phyloP scores from a whole-genome alignment of 2,888 invertebrate genomes.

The Teleogryllus oceanicus region DNA sequence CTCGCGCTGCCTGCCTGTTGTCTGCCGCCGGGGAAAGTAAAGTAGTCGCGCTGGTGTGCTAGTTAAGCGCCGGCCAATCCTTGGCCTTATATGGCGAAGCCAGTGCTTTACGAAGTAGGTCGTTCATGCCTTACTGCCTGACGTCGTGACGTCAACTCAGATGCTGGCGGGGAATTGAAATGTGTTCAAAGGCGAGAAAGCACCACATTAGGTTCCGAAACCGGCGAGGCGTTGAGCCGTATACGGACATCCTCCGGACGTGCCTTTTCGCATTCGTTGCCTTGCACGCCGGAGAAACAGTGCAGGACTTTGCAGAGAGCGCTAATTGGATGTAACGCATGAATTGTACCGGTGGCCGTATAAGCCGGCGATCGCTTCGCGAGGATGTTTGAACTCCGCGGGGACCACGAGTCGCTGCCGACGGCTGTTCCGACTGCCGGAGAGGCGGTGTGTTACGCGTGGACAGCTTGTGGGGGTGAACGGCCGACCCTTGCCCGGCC shows the following conservation, averaged over 20 bases:
- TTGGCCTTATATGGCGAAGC: conserved; percentile 2
- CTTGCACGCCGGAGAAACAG: too few relatives aligned
- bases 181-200: neutral
- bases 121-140: neutral
- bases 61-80: neutral
- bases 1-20: neutral
- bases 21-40: neutral
- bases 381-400: too few relatives aligned
- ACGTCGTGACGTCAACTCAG: neutral
- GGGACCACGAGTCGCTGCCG: too few relatives aligned
- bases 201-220: neutral
- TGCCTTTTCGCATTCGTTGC: too few relatives aligned
- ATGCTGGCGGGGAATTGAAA: neutral
- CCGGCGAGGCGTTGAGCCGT: neutral
- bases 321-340: too few relatives aligned
- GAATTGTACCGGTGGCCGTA: too few relatives aligned
- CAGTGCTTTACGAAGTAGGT: neutral
- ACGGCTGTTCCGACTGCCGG: too few relatives aligned
- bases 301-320: too few relatives aligned
- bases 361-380: too few relatives aligned
- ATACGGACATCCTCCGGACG: neutral
- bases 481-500: too few relatives aligned
- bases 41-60: neutral
- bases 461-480: too few relatives aligned
- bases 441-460: too few relatives aligned